Evolutionary conservation across 2,888 invertebrate species (phyloP).

Genomic region (Reticulitermes lucifugus): DNA sequence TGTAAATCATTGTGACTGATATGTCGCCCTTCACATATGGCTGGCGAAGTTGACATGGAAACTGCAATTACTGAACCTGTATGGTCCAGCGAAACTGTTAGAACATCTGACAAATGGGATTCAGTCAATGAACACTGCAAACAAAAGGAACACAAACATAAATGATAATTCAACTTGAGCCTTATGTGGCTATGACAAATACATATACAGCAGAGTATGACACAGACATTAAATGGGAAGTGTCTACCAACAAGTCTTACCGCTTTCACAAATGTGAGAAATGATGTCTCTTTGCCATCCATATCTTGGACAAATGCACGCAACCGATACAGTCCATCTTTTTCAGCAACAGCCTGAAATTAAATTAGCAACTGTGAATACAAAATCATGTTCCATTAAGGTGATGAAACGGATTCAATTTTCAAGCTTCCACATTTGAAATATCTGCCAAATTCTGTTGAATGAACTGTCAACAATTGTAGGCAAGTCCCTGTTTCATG

Average conservation of each 20-base stretch:
- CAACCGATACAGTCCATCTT: slow-evolving; percentile 81
- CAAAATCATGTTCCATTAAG: no score
- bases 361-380: slow-evolving; percentile 38
- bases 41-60: slow-evolving; percentile 67
- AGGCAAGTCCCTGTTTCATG: no score
- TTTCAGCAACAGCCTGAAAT: slow-evolving; percentile 72
- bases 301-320: slow-evolving; percentile 75
- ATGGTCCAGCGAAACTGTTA: slow-evolving; percentile 84
- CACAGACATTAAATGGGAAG: not conserved
- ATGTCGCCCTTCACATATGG: slow-evolving; percentile 64
- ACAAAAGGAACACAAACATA: slow-evolving; percentile 54
- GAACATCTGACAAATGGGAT: slow-evolving; percentile 79
- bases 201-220: not conserved
- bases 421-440: no score
- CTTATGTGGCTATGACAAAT: not conserved
- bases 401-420: no score
- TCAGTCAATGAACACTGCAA: slow-evolving; percentile 78
- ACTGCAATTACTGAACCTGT: slow-evolving; percentile 83
- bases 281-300: slow-evolving; percentile 75
- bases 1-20: slow-evolving; percentile 62
- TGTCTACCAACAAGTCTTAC: slow-evolving; percentile 62
- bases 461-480: no score
- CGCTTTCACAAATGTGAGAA: slow-evolving; percentile 84
- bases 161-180: not conserved
- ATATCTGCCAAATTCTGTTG: no score